Percentiles rank a stretch among this genome's conserved stretches.
Conservation (phyloP, 2,888 invertebrate species). For the Thelaira solivaga region DNA sequence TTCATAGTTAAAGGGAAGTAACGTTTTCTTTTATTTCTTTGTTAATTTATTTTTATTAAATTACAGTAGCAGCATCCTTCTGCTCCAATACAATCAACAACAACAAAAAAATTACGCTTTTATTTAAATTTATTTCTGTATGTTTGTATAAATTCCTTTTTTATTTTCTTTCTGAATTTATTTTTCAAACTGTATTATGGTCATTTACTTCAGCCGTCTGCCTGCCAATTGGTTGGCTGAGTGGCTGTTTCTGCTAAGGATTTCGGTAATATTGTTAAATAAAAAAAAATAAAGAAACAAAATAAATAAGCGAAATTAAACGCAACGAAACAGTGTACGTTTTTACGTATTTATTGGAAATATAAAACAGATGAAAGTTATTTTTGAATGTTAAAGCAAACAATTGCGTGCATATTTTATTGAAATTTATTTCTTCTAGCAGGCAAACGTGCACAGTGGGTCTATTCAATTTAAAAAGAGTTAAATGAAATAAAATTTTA, state of each 20-base stretch:
- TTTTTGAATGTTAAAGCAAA: slow-evolving; percentile 16
- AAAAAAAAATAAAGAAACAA: background rate
- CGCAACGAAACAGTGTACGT: too few relatives aligned
- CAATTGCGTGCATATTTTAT: slow-evolving; percentile 27
- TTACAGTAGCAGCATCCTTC: background rate
- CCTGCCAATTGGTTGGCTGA: background rate
- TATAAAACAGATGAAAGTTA: slow-evolving; percentile 25
- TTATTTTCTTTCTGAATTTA: slow-evolving; percentile 20
- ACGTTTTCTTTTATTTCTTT: too few relatives aligned
- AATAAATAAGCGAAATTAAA: background rate
- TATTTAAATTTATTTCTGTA: background rate
- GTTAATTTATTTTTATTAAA: background rate
- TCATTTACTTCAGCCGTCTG: slow-evolving; percentile 29
- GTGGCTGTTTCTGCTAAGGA: background rate
- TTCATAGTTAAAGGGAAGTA: too few relatives aligned
- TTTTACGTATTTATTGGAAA: slow-evolving; percentile 19
- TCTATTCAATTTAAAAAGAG: background rate
- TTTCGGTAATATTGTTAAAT: slow-evolving; percentile 21
- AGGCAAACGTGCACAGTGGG: slow-evolving; percentile 26
- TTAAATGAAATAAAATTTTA: background rate
- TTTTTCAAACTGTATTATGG: slow-evolving; percentile 32
- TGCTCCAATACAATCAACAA: background rate
- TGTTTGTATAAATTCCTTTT: too few relatives aligned
- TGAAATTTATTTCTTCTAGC: background rate
- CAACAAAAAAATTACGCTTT: background rate